phyloP scores from a whole-genome alignment of 1,140 invertebrate genomes.

The Matsumurasca onukii region DNA sequence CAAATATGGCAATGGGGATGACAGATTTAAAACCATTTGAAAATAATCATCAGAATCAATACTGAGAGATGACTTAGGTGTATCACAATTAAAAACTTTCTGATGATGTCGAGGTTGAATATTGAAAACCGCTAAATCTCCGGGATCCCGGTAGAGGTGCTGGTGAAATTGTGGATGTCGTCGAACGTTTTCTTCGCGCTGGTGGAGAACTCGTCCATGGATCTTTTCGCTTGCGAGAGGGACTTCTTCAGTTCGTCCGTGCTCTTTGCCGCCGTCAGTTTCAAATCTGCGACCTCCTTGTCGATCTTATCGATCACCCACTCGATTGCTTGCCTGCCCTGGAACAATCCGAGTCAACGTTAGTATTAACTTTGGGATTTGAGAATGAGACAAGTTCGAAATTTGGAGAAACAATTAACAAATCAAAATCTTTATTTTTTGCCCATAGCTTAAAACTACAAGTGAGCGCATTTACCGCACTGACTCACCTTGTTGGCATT shows the following conservation, averaged over 20 bases:
- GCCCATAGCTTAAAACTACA: too few species aligned
- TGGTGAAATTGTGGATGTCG: constrained; percentile 50
- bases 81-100: constrained; percentile 23
- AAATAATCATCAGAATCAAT: constrained; percentile 22
- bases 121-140: constrained; percentile 33
- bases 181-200: constrained; percentile 62
- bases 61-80: constrained; percentile 24
- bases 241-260: constrained; percentile 82
- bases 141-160: constrained; percentile 34
- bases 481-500: constrained; percentile 90
- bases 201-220: constrained; percentile 75
- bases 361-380: too few species aligned
- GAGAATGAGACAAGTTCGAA: too few species aligned
- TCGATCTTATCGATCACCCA: constrained; percentile 93
- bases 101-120: constrained; percentile 2
- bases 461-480: too few species aligned
- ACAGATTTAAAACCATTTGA: neutral
- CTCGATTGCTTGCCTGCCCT: constrained; percentile 92
- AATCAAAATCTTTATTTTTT: too few species aligned
- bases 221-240: constrained; percentile 71
- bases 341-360: too few species aligned
- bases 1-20: neutral
- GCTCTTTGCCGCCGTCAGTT: constrained; percentile 70
- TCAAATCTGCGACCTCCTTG: constrained; percentile 64
- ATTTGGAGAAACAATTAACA: too few species aligned